A percentile compares a stretch with the other conserved stretches of the same genome.
These are phyloP conservation scores for Cichlasoma orientale DNA, from an alignment of 2,797 vertebrate genomes.

Conservation along the genomic window DNA sequence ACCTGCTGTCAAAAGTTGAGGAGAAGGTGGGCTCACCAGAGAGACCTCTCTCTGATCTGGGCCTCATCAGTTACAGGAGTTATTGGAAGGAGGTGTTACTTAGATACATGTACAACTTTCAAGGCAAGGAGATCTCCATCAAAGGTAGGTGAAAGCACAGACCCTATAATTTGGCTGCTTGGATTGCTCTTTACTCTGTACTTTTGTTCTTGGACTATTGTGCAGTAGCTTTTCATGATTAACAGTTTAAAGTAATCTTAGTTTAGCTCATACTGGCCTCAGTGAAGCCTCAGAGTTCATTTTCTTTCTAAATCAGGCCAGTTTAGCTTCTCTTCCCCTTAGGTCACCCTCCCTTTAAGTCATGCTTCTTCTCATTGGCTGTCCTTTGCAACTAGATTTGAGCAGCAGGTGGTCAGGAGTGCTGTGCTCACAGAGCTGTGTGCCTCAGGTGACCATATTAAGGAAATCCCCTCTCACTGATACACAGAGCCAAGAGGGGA, in stretches of 20 bases:
- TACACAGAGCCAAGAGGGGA: neutral
- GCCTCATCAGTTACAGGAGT: slow-evolving; percentile 98
- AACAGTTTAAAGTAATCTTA: neutral
- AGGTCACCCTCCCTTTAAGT: neutral
- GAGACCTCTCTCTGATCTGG: slow-evolving; percentile 92
- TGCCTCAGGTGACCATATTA: neutral
- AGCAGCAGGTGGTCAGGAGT: neutral
- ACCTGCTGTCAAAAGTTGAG: slow-evolving; percentile 95
- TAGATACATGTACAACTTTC: slow-evolving; percentile 94
- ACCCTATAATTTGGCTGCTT: slow-evolving; percentile 40
- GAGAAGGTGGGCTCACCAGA: slow-evolving; percentile 96
- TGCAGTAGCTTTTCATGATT: too few relatives aligned
- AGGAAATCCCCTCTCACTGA: neutral
- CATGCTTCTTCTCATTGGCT: neutral
- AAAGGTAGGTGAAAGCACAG: slow-evolving; percentile 92
- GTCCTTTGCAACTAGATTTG: neutral
- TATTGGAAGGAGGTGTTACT: slow-evolving; percentile 99
- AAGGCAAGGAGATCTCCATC: slow-evolving; percentile 99
- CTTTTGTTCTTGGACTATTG: too few relatives aligned
- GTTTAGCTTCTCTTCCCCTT: neutral
- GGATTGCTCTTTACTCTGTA: neutral
- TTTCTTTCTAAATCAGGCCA: neutral
- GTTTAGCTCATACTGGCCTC: neutral
- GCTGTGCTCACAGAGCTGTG: neutral
- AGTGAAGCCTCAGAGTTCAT: neutral